Conservation (phyloP, 1,140 invertebrate genomes). For the Dendrolimus punctatus region DNA sequence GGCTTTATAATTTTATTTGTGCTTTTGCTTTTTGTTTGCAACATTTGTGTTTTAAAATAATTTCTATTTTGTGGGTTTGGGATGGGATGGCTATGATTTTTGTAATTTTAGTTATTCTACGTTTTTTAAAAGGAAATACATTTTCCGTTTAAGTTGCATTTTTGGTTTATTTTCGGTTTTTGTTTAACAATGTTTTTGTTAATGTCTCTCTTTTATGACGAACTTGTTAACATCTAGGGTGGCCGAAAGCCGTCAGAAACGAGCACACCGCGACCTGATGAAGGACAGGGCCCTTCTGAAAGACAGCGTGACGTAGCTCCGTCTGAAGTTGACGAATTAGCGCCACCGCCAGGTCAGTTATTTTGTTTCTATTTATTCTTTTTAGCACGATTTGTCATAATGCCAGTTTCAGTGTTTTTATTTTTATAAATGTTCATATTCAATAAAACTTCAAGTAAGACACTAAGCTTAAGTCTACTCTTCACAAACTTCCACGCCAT, state of each 20-base stretch:
- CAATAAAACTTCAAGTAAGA: background rate
- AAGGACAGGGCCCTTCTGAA: constrained; percentile 14
- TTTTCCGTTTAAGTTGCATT: background rate
- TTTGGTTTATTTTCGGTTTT: background rate
- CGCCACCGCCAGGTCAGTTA: constrained; percentile 33
- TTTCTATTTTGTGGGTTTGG: too few species aligned
- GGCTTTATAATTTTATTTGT: too few species aligned
- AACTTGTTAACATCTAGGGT: constrained; percentile 3
- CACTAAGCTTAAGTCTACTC: background rate
- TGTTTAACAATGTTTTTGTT: background rate
- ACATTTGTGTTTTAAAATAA: too few species aligned
- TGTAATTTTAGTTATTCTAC: too few species aligned
- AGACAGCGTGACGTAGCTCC: constrained; percentile 24
- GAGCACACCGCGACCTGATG: constrained; percentile 20
- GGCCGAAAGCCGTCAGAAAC: constrained; percentile 9
- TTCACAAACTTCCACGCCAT: background rate
- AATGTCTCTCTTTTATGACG: background rate
- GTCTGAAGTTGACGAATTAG: constrained; percentile 64
- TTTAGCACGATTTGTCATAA: background rate
- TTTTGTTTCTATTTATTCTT: background rate
- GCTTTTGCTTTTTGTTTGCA: too few species aligned
- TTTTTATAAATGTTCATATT: too few species aligned
- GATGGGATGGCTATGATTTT: too few species aligned
- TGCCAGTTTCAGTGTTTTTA: too few species aligned
- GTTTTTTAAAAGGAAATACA: too few species aligned